phyloP scores from a whole-genome alignment of 1,140 invertebrate genomes.

The Drosophila miranda region DNA sequence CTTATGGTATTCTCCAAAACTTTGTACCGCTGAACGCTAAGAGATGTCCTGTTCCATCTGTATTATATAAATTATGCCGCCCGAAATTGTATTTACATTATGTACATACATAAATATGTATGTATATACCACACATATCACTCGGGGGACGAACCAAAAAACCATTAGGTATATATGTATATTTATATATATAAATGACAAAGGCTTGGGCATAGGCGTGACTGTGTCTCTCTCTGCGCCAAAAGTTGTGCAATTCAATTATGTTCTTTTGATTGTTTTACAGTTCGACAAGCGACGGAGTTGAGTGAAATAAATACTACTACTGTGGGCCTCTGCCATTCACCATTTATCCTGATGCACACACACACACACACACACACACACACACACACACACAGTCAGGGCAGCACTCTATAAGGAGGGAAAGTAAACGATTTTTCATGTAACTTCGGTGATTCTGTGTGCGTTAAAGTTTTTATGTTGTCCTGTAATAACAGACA shows the following conservation, averaged over 20 bases:
- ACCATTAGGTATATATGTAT: not conserved
- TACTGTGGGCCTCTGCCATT: constrained; percentile 7
- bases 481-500: constrained; percentile 67
- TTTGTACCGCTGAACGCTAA: too few relatives aligned
- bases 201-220: constrained; percentile 27
- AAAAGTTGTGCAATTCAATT: constrained; percentile 61
- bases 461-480: constrained; percentile 40
- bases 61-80: too few relatives aligned
- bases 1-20: too few relatives aligned
- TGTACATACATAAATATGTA: not conserved
- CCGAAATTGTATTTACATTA: too few relatives aligned
- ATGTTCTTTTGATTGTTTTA: constrained; percentile 50
- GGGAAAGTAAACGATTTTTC: constrained; percentile 64
- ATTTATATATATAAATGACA: constrained; percentile 17
- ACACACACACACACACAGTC: constrained; percentile 5
- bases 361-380: not conserved
- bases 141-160: too few relatives aligned
- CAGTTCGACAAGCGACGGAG: constrained; percentile 18
- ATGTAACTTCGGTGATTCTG: constrained; percentile 44
- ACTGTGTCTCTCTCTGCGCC: not conserved
- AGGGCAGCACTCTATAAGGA: not conserved
- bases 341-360: constrained; percentile 37
- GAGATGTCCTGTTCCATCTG: too few relatives aligned
- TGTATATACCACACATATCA: too few relatives aligned
- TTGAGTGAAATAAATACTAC: constrained; percentile 35